Evolutionary conservation across 2,888 invertebrate species (phyloP).

Genomic region (Euplexia lucipara): DNA sequence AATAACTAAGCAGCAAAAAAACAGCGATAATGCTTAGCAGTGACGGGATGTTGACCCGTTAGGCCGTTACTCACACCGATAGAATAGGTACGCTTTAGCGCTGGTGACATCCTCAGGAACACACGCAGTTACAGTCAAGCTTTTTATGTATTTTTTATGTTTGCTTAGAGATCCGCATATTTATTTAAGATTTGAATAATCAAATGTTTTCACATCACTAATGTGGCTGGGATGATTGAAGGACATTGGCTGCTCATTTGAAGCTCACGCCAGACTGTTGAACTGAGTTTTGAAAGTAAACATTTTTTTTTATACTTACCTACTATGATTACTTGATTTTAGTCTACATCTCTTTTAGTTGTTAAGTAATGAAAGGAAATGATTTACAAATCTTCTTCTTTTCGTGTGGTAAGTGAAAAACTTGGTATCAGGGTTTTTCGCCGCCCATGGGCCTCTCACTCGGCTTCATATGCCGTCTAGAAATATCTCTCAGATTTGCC

Average conservation of each 20-base stretch:
- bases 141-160: conserved; percentile 22
- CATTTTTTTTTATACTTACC: too few species aligned
- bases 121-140: conserved; percentile 28
- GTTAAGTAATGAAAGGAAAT: too few species aligned
- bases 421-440: too few species aligned
- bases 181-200: conserved; percentile 43
- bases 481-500: too few species aligned
- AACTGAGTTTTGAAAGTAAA: background rate
- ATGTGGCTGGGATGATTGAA: conserved; percentile 13
- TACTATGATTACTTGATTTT: too few species aligned
- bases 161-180: conserved; percentile 18
- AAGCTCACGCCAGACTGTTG: background rate
- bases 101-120: conserved; percentile 44
- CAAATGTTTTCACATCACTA: conserved; percentile 42
- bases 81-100: conserved; percentile 29
- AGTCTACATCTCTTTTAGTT: too few species aligned
- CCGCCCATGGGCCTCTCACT: too few species aligned
- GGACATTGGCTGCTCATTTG: too few species aligned
- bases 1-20: conserved; percentile 64
- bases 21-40: conserved; percentile 40
- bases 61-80: conserved; percentile 58
- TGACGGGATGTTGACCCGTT: conserved; percentile 62
- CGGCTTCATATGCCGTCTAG: too few species aligned
- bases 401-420: too few species aligned
- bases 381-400: background rate